phyloP scores from a whole-genome alignment of 2,797 vertebrate species.

The Threskiornis aethiopicus region DNA sequence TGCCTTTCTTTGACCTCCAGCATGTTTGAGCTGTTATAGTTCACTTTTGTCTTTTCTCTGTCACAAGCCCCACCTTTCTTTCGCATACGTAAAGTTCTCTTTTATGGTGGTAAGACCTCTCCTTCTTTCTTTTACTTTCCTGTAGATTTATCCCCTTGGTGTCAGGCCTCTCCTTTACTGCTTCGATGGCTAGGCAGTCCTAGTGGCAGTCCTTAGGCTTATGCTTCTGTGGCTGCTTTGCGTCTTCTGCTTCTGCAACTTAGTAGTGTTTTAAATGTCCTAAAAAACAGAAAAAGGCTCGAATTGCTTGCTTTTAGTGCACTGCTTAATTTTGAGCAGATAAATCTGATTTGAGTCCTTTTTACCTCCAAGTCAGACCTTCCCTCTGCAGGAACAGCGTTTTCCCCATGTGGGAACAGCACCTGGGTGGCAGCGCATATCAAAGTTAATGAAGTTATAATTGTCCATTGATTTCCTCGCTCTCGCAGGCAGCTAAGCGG shows the following conservation, averaged over 20 bases:
- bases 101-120: slow-evolving; percentile 74
- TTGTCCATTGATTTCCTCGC: background rate
- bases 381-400: background rate
- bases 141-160: background rate
- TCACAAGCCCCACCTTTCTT: slow-evolving; percentile 74
- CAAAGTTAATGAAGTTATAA: background rate
- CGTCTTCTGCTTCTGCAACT: background rate
- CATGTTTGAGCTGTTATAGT: background rate
- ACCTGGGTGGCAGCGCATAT: background rate
- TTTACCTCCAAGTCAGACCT: background rate
- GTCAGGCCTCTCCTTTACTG: background rate
- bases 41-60: slow-evolving; percentile 65
- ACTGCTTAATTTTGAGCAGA: background rate
- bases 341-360: background rate
- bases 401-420: rapidly evolving
- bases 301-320: background rate
- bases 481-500: background rate
- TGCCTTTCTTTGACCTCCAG: background rate
- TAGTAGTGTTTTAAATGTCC: background rate
- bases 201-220: background rate
- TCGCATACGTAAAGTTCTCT: slow-evolving; percentile 75
- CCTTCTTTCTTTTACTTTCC: background rate
- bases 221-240: background rate
- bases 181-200: background rate
- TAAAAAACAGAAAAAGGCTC: background rate